Conservation (phyloP, 2,797 vertebrate species). For the Lophius americanus region DNA sequence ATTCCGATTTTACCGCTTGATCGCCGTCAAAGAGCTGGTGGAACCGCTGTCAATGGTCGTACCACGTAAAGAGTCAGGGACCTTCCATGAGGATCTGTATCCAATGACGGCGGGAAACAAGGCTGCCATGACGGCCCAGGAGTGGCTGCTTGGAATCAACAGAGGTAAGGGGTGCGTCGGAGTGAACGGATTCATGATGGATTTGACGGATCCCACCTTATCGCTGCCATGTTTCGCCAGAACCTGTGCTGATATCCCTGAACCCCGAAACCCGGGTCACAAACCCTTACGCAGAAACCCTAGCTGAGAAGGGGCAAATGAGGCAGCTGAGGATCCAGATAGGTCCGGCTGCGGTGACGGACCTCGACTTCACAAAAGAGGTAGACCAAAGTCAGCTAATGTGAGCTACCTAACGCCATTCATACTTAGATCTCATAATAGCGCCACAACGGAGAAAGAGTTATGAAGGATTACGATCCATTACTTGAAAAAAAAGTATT, state of each 20-base stretch:
- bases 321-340: slow-evolving; percentile 23
- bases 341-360: neutral
- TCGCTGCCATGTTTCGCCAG: too few relatives aligned
- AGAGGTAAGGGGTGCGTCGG: slow-evolving; percentile 79
- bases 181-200: neutral
- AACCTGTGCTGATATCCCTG: slow-evolving; percentile 86
- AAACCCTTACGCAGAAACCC: slow-evolving; percentile 63
- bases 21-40: slow-evolving; percentile 84
- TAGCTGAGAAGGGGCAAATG: slow-evolving; percentile 39
- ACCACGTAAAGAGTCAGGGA: slow-evolving; percentile 85
- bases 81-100: slow-evolving; percentile 92
- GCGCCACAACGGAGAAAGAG: too few relatives aligned
- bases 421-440: too few relatives aligned
- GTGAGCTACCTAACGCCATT: too few relatives aligned
- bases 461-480: too few relatives aligned
- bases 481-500: too few relatives aligned
- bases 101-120: slow-evolving; percentile 86
- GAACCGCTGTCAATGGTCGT: slow-evolving; percentile 92
- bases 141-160: slow-evolving; percentile 88
- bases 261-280: slow-evolving; percentile 76
- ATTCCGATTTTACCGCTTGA: slow-evolving; percentile 91
- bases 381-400: slow-evolving; percentile 5
- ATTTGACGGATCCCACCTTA: too few relatives aligned
- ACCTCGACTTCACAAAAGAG: slow-evolving; percentile 31
- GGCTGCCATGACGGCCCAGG: slow-evolving; percentile 86